Evolutionary conservation across 2,113 vertebrate species (phyloP), one percentile per base, ranked within the genome.

Genomic region (Pachycephala philippinensis): DNA sequence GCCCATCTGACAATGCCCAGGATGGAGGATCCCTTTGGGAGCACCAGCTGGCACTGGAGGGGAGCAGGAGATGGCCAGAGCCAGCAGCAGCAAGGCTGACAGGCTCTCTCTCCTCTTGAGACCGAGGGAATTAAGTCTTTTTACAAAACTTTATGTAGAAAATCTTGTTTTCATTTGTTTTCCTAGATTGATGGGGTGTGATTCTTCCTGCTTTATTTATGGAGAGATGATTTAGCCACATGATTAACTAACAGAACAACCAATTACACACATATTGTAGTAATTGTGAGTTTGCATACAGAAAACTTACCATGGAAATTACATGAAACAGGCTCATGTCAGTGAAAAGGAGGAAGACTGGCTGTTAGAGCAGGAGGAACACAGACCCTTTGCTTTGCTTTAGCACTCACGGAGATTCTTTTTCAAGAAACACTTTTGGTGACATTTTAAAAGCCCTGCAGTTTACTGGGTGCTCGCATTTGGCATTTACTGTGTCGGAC

Each of bases 121-220:
- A 44, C 14, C 30, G 69, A 79, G 31, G 12, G 28, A 82, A 70
- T 72, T 24, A 20, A 82, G 24, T 8, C 15, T 80, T 89, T 85
- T 35, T 31, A 50, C 28, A 70, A 72, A 63, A 52, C 42, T 77
- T 79, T 13, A 7, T 68, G 54, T 19, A 83, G 87, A 75, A 87
- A 87, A 85, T 52, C 50, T 72, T 57, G 8, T 33, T 87, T 91
- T 88, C 1, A 2, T 88, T 94, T 87, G 40, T 90, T 96, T 96
- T 91, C 68, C 64, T 84, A 84, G 95, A 70, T 3, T 87, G 84
- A 49, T 93, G 63, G 15, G 2, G 12, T 70, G 52, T 63, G 66
- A 94, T 57, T 65, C 75, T 80, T 94, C 47, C n/a, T 40, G 75
- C 39, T 80, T 91, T 95, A 59, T 95, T 96, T 95, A 70, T 88